Base-by-base conservation (phyloP, 2,888 invertebrate species). In the Orthosia cruda region DNA sequence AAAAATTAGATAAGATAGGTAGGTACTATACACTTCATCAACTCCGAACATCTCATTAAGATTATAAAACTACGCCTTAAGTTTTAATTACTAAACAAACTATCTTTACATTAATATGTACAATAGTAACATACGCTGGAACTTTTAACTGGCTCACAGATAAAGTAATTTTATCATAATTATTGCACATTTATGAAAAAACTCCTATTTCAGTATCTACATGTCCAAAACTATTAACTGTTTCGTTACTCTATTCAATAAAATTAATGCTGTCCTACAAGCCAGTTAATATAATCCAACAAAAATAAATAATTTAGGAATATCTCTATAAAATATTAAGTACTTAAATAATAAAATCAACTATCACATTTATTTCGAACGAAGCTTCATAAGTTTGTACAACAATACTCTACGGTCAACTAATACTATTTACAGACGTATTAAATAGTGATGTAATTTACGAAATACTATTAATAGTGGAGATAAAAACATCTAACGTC, bases 361-460 rank as follows among this genome's bases (percentile, higher is more conserved):
- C 96, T 96, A 96, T 96, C 96, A 96, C 96, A 96, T 96, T 96
- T 95, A 96, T 94, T 93, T 94, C 93, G 92, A 96, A 96, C 93
- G 93, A 96, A 96, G 95, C 95, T 92, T 94, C 93, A 92, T 87
- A 89, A 91, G 89, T 87, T 96, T 96, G 95, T 95, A 95, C 95
- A 95, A 90, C 86, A 75, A 84, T 86, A 89, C 87, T 85, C 85
- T 87, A 84, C 86, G 65, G 68, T 77, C 77, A 80, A 81, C 85
- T 88, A 87, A 80, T 85, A 77, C 75, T 88, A 88, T 88, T 81
- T 88, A 88, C 89, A 89, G 80, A 83, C 79, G 61, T 86, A 88
- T 89, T 91, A 91, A 92, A 91, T 93, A 94, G 93, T 93, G 93
- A 92, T 93, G 89, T 89, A 84, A 83, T 83, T 86, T 88, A 88